phyloP scores from a whole-genome alignment of 2,888 invertebrate genomes.

The Xylophagus ater region DNA sequence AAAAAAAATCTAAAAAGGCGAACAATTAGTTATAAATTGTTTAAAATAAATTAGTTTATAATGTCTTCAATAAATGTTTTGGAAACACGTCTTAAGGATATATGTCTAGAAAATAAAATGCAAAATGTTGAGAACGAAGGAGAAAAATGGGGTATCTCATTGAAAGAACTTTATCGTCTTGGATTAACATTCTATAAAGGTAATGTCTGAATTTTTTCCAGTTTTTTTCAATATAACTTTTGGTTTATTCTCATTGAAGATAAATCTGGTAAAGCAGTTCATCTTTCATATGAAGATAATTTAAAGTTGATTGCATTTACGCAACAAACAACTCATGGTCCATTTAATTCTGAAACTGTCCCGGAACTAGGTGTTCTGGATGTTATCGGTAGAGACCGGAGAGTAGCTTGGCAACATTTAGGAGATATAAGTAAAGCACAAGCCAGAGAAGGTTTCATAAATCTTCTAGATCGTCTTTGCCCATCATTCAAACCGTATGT shows the following conservation, averaged over 20 bases:
- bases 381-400: conserved; percentile 86
- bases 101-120: too few species aligned
- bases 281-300: conserved; percentile 88
- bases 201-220: conserved; percentile 37
- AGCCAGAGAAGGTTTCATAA: conserved; percentile 87
- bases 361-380: conserved; percentile 86
- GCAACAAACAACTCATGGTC: conserved; percentile 82
- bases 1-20: too few species aligned
- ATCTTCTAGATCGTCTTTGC: conserved; percentile 73
- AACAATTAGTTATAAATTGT: too few species aligned
- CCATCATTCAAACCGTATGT: conserved; percentile 84
- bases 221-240: conserved; percentile 1
- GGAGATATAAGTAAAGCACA: conserved; percentile 75
- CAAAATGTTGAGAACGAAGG: too few species aligned
- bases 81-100: too few species aligned
- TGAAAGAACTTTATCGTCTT: conserved; percentile 76
- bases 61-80: too few species aligned
- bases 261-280: conserved; percentile 95
- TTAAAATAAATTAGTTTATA: too few species aligned
- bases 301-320: conserved; percentile 83
- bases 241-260: too few species aligned
- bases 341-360: conserved; percentile 57
- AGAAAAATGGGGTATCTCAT: conserved; percentile 55
- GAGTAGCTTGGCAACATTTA: conserved; percentile 86
- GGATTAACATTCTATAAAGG: conserved; percentile 91